A percentile compares a stretch with the other conserved stretches of the same genome.
These are phyloP conservation scores for Dinothrombium tinctorium DNA, from an alignment of 1,140 invertebrate genomes.

Conservation along the genomic window DNA sequence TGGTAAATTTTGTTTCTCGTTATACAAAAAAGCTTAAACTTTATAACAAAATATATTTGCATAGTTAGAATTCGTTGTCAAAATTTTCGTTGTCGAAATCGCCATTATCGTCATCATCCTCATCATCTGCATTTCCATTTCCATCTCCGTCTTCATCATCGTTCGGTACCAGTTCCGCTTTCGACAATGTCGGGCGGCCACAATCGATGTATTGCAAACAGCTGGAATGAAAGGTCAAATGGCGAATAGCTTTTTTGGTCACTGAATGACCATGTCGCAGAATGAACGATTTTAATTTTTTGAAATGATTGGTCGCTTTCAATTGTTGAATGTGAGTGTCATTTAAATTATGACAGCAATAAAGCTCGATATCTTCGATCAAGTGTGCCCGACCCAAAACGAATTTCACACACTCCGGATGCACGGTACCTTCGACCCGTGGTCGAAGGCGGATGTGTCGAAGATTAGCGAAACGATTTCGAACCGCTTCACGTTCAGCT, in stretches of 20 bases:
- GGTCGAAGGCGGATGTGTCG: conserved; percentile 14
- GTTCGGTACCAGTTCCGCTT: too few species aligned
- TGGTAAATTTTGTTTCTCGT: too few species aligned
- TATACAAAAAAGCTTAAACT: too few species aligned
- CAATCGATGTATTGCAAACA: conserved; percentile 9
- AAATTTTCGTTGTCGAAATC: too few species aligned
- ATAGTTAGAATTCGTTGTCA: too few species aligned
- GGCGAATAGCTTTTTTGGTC: not conserved
- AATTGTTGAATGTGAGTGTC: conserved; percentile 10
- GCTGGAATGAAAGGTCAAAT: not conserved
- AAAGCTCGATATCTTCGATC: conserved; percentile 14
- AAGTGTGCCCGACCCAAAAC: conserved; percentile 10
- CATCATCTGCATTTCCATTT: too few species aligned
- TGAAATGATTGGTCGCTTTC: conserved; percentile 12
- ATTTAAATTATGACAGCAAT: conserved; percentile 14
- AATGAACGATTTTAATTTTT: conserved; percentile 10
- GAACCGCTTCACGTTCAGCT: not conserved
- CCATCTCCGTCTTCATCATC: too few species aligned
- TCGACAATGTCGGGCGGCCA: not conserved
- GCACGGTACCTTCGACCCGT: conserved; percentile 9
- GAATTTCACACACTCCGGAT: conserved; percentile 9
- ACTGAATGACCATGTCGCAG: conserved; percentile 15
- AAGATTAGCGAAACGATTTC: conserved; percentile 13
- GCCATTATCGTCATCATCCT: too few species aligned
- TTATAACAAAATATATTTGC: too few species aligned